Conservation (phyloP, 2,113 vertebrate species). For the Trematocara unimaculatum region DNA sequence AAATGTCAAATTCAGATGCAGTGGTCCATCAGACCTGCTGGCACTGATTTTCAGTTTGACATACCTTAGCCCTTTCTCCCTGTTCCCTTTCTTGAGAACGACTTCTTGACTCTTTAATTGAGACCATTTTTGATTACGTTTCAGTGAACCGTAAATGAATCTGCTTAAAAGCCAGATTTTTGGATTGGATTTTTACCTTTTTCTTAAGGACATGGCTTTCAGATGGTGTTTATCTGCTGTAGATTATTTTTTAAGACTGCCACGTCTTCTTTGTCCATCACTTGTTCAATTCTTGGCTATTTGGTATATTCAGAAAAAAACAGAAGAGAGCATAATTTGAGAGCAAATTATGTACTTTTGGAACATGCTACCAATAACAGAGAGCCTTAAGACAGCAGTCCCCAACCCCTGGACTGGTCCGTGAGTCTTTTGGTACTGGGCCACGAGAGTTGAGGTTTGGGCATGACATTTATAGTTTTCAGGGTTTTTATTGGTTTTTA, state of each 20-base stretch:
- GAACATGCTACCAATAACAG: background rate
- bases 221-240: background rate
- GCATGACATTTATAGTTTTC: background rate
- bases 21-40: background rate
- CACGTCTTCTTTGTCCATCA: background rate
- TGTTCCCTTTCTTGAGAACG: background rate
- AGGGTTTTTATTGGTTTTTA: fast-evolving
- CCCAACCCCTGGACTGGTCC: background rate
- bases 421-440: background rate
- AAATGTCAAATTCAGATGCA: background rate
- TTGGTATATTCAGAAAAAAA: background rate
- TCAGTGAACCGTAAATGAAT: background rate
- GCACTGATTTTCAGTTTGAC: background rate
- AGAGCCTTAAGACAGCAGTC: background rate
- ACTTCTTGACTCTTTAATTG: background rate
- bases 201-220: background rate
- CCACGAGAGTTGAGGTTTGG: background rate
- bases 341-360: background rate
- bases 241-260: background rate
- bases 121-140: background rate
- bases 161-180: background rate
- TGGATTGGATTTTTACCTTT: background rate
- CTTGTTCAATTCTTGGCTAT: background rate
- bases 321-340: background rate
- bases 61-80: background rate